Evolutionary conservation across 2,113 vertebrate species (phyloP).

Genomic region (Coptodon bakossiorum): DNA sequence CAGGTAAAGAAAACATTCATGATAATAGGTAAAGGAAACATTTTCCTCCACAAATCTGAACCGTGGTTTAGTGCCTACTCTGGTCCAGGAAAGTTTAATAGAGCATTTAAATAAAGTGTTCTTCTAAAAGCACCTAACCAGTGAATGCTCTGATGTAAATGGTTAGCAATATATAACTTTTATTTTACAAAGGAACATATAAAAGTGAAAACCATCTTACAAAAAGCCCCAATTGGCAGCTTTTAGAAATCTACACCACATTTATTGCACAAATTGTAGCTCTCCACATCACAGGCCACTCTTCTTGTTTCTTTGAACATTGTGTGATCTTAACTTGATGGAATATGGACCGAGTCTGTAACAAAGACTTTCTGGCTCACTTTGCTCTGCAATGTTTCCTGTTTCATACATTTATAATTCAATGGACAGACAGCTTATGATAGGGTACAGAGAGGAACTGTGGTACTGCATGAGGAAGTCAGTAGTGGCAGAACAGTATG

Average conservation of each 20-base stretch:
- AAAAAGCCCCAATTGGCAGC: not conserved
- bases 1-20: not conserved
- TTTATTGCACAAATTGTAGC: not conserved
- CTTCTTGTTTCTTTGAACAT: not conserved
- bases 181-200: not conserved
- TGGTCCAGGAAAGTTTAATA: not conserved
- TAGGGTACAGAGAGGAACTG: not conserved
- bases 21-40: not conserved
- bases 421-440: not conserved
- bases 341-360: not conserved
- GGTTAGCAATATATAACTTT: not conserved
- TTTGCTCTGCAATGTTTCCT: not conserved
- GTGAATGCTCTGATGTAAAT: not conserved
- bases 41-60: not conserved
- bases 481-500: not conserved
- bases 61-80: fast-evolving
- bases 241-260: not conserved
- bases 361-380: not conserved
- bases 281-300: not conserved
- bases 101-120: not conserved
- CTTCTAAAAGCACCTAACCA: not conserved
- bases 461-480: not conserved
- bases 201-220: not conserved
- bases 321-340: not conserved
- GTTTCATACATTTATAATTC: not conserved